Percentiles rank a stretch among this genome's conserved stretches.
phyloP scores from a whole-genome alignment of 2,888 invertebrate genomes.

The Thyatira batis region DNA sequence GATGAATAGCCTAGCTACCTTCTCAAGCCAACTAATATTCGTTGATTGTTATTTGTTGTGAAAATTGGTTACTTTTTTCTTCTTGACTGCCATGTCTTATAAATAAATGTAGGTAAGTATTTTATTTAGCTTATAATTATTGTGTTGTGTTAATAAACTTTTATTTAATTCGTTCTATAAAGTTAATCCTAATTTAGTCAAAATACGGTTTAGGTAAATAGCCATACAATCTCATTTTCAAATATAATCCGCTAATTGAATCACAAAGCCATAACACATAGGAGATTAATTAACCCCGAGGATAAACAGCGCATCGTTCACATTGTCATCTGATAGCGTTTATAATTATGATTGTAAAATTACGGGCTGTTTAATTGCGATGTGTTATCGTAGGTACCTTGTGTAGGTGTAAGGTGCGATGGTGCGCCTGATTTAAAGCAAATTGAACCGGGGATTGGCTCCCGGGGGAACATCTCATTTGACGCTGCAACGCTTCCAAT shows the following conservation, averaged over 20 bases:
- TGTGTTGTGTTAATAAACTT: too few relatives aligned
- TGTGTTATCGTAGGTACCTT: slow-evolving; percentile 14
- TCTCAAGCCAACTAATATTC: not conserved
- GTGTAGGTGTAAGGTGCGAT: slow-evolving; percentile 33
- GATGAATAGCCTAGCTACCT: slow-evolving; percentile 1
- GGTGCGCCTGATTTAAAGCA: slow-evolving; percentile 72
- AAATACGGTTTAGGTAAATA: not conserved
- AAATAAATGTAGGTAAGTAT: too few relatives aligned
- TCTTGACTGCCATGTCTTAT: too few relatives aligned
- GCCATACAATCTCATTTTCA: not conserved
- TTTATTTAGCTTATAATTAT: too few relatives aligned
- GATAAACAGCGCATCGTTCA: slow-evolving; percentile 39
- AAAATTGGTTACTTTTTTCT: not conserved
- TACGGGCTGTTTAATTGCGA: slow-evolving; percentile 49
- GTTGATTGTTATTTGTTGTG: not conserved
- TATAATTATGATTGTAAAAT: slow-evolving; percentile 52
- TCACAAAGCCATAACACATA: slow-evolving; percentile 34
- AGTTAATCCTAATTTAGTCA: too few relatives aligned
- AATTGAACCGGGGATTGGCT: slow-evolving; percentile 77
- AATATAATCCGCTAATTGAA: slow-evolving; percentile 36
- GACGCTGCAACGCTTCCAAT: slow-evolving; percentile 74
- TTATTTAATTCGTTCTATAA: too few relatives aligned
- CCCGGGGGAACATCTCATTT: slow-evolving; percentile 72
- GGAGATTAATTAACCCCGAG: slow-evolving; percentile 37
- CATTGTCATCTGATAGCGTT: slow-evolving; percentile 46